Evolutionary conservation across 1,140 invertebrate species (phyloP), one percentile per base, ranked within the genome.

Genomic region (Megathymus violae): DNA sequence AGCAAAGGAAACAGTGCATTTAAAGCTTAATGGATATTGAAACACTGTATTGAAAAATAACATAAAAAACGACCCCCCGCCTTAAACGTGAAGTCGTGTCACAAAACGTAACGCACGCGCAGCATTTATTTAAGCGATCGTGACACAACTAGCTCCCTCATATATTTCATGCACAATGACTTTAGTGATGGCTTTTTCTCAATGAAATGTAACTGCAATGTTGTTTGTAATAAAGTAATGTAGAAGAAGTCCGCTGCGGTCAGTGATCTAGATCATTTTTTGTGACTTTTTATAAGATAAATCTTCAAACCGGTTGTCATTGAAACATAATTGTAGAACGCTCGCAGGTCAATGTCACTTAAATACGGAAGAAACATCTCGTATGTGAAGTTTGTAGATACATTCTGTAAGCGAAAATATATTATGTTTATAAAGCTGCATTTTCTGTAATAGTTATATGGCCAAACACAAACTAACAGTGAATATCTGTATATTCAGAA

Each of bases 61-160:
- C n/a, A 43, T 41, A 40, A 70, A 70, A 67, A 71, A 47, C 44
- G 54, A 56, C 43, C 61, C 58, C 64, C 54, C 17, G 58, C 27
- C 60, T 64, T 31, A 73, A 65, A 50, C 75, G 75, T 82, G 81
- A 80, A 75, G 66, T 71, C 77, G 64, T 64, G 67, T 76, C 76
- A 78, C 73, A 76, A 47, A 27, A 47, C 11, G 52, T 62, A 11
- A 54, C 51, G 59, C 51, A 64, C 66, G 58, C 62, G 63, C 58
- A 62, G 58, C 67, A 65, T 82, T 79, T 76, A 78, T 80, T 76
- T 72, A 66, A 64, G 36, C 60, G 76, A 69, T 78, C 80, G 74
- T 80, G 74, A 77, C 71, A 79, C 60, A 59, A 60, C 70, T 61
- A 47, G 74, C 82, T 82, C 80, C 82, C 82, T 82, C 64, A 52